These are phyloP conservation scores for Beris chalybata DNA, from an alignment of 2,888 invertebrate genomes.

Conservation along the genomic window DNA sequence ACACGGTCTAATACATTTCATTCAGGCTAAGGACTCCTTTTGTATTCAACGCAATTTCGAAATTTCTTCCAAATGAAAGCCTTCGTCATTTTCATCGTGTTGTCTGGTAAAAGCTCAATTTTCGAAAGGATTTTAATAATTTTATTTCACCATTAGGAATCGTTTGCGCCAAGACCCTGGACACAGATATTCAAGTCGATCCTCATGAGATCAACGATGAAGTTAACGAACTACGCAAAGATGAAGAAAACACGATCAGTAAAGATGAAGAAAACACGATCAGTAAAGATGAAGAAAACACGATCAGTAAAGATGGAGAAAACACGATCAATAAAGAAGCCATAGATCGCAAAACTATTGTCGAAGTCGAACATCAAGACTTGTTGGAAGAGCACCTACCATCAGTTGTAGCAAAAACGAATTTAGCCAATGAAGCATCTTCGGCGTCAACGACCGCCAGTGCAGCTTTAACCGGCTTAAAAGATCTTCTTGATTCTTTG, in stretches of 20 bases:
- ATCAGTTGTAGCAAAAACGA: too few species aligned
- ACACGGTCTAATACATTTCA: not conserved
- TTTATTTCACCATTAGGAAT: conserved; percentile 1
- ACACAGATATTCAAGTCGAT: not conserved
- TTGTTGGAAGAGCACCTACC: too few species aligned
- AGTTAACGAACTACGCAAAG: not conserved
- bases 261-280: conserved; percentile 16
- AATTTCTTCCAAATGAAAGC: too few species aligned
- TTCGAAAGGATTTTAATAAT: too few species aligned
- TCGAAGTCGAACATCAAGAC: too few species aligned
- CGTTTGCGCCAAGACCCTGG: not conserved
- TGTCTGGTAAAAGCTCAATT: too few species aligned
- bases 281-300: too few species aligned
- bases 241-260: conserved; percentile 11
- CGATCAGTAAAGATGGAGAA: too few species aligned
- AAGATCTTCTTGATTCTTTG: not conserved
- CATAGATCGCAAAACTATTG: too few species aligned
- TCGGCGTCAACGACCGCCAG: not conserved
- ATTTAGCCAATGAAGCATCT: not conserved
- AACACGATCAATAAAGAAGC: too few species aligned
- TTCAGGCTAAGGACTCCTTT: conserved; percentile 14
- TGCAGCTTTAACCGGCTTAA: not conserved
- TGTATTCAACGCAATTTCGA: not conserved
- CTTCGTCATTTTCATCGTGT: too few species aligned
- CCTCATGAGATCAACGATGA: conserved; percentile 6